A percentile compares a stretch with the other conserved stretches of the same genome.
Conservation (phyloP, 2,797 vertebrate genomes). For the Pseudochaenichthys georgianus region DNA sequence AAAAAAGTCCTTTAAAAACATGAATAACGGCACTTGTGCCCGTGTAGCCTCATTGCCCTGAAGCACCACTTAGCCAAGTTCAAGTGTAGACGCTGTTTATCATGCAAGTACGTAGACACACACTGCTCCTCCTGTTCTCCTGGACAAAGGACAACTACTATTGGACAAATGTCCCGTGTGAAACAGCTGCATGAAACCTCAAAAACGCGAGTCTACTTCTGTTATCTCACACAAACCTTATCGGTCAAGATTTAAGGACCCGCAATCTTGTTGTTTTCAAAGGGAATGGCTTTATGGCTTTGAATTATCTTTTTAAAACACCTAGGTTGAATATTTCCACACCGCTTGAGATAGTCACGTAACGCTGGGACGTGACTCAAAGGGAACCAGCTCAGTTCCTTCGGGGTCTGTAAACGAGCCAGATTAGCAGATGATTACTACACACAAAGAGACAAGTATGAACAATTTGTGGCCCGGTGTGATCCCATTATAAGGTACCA, state of each 20-base stretch:
- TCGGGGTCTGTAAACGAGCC: slow-evolving; percentile 53
- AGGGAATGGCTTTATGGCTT: slow-evolving; percentile 78
- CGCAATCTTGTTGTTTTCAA: slow-evolving; percentile 77
- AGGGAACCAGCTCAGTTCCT: slow-evolving; percentile 49
- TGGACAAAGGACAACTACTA: slow-evolving; percentile 41
- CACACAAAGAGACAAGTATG: slow-evolving; percentile 60
- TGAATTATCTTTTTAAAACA: slow-evolving; percentile 77
- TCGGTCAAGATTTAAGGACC: slow-evolving; percentile 73
- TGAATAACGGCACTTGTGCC: slow-evolving; percentile 71
- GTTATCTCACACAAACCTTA: slow-evolving; percentile 74
- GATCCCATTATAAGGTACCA: slow-evolving; percentile 44
- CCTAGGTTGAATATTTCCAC: slow-evolving; percentile 74
- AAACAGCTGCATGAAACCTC: slow-evolving; percentile 57
- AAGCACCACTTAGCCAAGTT: slow-evolving; percentile 71
- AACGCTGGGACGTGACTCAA: slow-evolving; percentile 67
- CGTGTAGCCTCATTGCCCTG: slow-evolving; percentile 47
- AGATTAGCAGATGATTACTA: slow-evolving; percentile 71
- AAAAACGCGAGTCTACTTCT: slow-evolving; percentile 44
- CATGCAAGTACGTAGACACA: slow-evolving; percentile 39
- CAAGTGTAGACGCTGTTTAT: slow-evolving; percentile 68
- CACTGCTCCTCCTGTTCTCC: slow-evolving; percentile 40
- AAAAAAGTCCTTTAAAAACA: slow-evolving; percentile 65
- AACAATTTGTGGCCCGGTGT: slow-evolving; percentile 45
- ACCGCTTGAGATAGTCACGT: slow-evolving; percentile 65
- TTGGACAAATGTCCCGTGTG: slow-evolving; percentile 49